A percentile compares a stretch with the other conserved stretches of the same genome.
phyloP scores from a whole-genome alignment of 2,888 invertebrate species.

The Cantharis nigra region DNA sequence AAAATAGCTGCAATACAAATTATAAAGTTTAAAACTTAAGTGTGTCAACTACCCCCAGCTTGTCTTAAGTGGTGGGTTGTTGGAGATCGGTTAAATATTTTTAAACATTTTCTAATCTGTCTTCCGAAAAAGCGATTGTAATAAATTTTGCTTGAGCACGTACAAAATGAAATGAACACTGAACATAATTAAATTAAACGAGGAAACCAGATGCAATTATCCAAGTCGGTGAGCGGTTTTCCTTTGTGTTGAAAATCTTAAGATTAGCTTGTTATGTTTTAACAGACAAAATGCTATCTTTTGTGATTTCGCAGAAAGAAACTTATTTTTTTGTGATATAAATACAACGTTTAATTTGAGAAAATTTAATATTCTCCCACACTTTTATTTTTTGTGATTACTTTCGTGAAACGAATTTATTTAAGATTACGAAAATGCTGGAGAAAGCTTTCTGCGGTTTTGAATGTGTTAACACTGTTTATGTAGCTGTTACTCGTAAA shows the following conservation, averaged over 20 bases:
- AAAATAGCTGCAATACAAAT: too few relatives aligned
- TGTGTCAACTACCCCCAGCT: too few relatives aligned
- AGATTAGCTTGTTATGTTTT: slow-evolving; percentile 23
- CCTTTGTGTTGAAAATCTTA: slow-evolving; percentile 25
- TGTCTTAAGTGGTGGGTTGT: not conserved
- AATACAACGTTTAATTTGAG: not conserved
- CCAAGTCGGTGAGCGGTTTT: slow-evolving; percentile 21
- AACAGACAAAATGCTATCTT: slow-evolving; percentile 4
- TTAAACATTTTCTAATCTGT: not conserved
- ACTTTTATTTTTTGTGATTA: not conserved
- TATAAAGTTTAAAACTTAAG: too few relatives aligned
- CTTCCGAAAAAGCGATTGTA: not conserved
- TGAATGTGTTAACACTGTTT: not conserved
- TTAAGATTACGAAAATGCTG: not conserved
- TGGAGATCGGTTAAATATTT: not conserved
- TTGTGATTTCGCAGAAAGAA: not conserved
- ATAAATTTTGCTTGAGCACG: slow-evolving; percentile 9
- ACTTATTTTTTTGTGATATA: not conserved
- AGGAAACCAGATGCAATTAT: slow-evolving; percentile 28
- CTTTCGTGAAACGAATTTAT: not conserved
- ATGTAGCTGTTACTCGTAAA: not conserved
- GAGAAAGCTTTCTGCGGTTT: not conserved
- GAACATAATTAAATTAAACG: slow-evolving; percentile 30
- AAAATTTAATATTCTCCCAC: not conserved
- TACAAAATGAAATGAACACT: slow-evolving; percentile 27